phyloP scores from a whole-genome alignment of 2,797 vertebrate species.

The Bothrops alternatus region DNA sequence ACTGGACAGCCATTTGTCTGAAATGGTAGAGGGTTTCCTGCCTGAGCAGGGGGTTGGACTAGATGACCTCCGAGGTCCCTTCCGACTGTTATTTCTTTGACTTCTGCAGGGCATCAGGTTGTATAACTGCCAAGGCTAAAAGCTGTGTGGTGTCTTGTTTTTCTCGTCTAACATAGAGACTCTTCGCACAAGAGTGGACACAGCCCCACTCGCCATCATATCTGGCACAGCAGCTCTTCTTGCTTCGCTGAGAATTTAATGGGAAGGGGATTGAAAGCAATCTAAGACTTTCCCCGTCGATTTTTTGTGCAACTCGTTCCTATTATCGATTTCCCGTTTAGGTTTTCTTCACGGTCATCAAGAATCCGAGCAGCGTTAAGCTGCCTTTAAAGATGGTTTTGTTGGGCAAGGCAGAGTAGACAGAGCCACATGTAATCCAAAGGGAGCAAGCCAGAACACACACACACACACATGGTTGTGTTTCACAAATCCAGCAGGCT shows the following conservation, averaged over 20 bases:
- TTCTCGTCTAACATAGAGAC: too few species aligned
- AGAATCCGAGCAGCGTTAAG: background rate
- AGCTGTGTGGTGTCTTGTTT: background rate
- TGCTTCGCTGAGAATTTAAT: background rate
- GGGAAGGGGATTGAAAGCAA: background rate
- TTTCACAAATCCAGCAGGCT: background rate
- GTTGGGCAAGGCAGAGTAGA: background rate
- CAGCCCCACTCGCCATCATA: background rate
- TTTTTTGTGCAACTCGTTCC: background rate
- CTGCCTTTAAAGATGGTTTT: background rate
- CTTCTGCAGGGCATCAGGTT: background rate
- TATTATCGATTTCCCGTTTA: background rate
- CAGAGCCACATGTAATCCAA: background rate
- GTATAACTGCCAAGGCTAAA: background rate
- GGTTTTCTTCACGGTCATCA: background rate
- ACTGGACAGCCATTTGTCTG: too few species aligned
- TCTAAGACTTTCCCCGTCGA: background rate
- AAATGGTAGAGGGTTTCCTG: too few species aligned
- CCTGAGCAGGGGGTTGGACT: background rate
- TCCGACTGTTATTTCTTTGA: background rate
- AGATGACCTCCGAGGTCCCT: background rate
- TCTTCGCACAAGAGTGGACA: too few species aligned
- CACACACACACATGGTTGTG: background rate
- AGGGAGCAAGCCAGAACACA: background rate
- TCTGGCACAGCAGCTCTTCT: background rate